Evolutionary conservation across 2,888 invertebrate genomes (phyloP), one percentile per base, ranked within the genome.

Genomic region (Phaedon cochleariae): DNA sequence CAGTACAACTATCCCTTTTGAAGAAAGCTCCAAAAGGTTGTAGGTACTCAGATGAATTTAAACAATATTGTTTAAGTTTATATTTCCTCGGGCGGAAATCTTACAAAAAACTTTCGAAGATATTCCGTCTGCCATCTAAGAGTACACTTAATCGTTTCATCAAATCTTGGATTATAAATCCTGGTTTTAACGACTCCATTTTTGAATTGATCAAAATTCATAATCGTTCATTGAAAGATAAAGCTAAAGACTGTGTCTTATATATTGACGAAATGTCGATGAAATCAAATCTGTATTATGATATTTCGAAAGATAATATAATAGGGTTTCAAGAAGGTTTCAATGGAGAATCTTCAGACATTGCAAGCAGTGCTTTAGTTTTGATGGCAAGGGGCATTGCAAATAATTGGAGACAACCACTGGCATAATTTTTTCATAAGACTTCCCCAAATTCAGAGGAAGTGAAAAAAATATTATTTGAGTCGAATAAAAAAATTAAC

Each of bases 221-320:
- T 53, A 55, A 26, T 48, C 48, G 21, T 20, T n/a, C 26, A 1
- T 52, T 72, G 17, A n/a, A 46, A 52, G 63, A 68, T 12, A 57
- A 59, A 60, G 64, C 54, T 17, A 70, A 64, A 64, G 55, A 68
- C 18, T 70, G 68, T 45, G 34, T 64, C n/a, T 22, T 73, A 37
- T n/a, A n/a, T n/a, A n/a, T n/a, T n/a, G n/a, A n/a, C n/a, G n/a
- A n/a, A n/a, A n/a, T n/a, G n/a, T n/a, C 65, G 2, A 49, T 71
- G 37, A 71, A 73, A 64, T 64, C 71, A 3, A 22, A 70, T 64
- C 31, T 73, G 10, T 71, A 59, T 59, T 70, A 70, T 31, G 41
- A 70, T 59, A 66, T 64, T 2, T 65, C 62, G 17, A 26, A 41
- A 10, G 65, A 70, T 54, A 17, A 65, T 41, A 45, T 73, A 15